Evolutionary conservation across 1,140 invertebrate genomes (phyloP).

Genomic region (Venturia canescens): DNA sequence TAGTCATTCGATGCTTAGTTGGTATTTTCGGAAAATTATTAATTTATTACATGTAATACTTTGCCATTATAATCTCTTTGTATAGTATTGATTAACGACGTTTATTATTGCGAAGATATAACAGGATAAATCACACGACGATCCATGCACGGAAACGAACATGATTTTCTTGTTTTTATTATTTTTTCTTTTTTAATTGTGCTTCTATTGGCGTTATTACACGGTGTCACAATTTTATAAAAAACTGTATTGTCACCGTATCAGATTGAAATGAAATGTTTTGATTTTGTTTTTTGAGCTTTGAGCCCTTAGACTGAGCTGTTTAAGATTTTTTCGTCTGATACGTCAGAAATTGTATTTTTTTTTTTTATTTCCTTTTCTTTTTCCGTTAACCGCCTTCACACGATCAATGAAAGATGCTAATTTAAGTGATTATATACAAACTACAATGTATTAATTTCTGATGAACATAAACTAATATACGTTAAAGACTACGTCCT

Average conservation of each 20-base stretch:
- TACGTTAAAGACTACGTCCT: constrained; percentile 41
- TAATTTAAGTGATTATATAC: constrained; percentile 54
- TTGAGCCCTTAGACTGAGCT: background rate
- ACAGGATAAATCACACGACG: background rate
- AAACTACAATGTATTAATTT: constrained; percentile 54
- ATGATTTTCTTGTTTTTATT: background rate
- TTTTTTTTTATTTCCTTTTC: constrained; percentile 28
- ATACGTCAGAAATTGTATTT: constrained; percentile 17
- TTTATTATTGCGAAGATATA: constrained; percentile 17
- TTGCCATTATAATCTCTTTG: constrained; percentile 44
- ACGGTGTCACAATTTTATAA: background rate
- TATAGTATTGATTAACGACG: constrained; percentile 36
- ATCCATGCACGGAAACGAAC: too few relatives aligned
- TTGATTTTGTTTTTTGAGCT: constrained; percentile 6
- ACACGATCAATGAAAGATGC: constrained; percentile 13
- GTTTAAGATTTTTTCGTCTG: background rate
- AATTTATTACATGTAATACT: constrained; percentile 56
- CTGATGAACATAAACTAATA: constrained; percentile 52
- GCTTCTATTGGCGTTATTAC: background rate
- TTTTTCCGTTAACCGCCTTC: background rate
- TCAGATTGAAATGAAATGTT: background rate
- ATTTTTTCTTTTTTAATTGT: background rate
- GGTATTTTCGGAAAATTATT: constrained; percentile 44
- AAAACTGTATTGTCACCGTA: background rate
- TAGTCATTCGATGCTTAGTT: constrained; percentile 32